phyloP scores from a whole-genome alignment of 1,140 invertebrate genomes.

The Temnothorax curvispinosus region DNA sequence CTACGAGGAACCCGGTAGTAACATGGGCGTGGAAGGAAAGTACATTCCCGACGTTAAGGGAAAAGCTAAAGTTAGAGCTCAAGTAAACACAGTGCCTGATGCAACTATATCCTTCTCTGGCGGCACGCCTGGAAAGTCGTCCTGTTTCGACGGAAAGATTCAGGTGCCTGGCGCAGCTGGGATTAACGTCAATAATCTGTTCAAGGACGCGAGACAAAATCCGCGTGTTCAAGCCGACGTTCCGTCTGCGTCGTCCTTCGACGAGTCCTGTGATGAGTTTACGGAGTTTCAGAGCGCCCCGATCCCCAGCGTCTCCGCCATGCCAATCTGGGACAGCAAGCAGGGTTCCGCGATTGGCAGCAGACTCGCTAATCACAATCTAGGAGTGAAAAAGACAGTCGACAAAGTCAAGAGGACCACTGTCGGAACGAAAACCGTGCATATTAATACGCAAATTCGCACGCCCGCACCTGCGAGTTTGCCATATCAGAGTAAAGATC shows the following conservation, averaged over 20 bases:
- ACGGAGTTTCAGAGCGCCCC: conserved; percentile 88
- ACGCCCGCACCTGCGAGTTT: conserved; percentile 14
- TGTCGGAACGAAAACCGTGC: conserved; percentile 48
- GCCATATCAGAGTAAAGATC: conserved; percentile 57
- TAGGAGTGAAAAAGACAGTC: conserved; percentile 81
- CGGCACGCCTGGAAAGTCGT: conserved; percentile 41
- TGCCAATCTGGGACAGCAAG: conserved; percentile 80
- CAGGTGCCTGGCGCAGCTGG: conserved; percentile 9
- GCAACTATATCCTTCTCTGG: conserved; percentile 44
- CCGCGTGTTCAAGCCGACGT: conserved; percentile 38
- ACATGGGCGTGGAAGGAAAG: conserved; percentile 33
- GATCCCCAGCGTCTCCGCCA: conserved; percentile 68
- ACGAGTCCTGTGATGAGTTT: conserved; percentile 86
- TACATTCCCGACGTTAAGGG: conserved; percentile 50
- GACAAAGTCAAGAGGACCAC: conserved; percentile 80
- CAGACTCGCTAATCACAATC: conserved; percentile 86
- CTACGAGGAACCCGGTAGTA: background rate
- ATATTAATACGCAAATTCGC: conserved; percentile 61
- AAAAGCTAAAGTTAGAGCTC: conserved; percentile 42
- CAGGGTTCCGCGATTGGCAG: conserved; percentile 85
- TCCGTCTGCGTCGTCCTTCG: conserved; percentile 27
- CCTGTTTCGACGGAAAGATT: conserved; percentile 55
- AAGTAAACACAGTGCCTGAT: conserved; percentile 48
- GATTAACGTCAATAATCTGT: conserved; percentile 49
- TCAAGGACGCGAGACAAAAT: conserved; percentile 43